Base-by-base conservation (phyloP, 2,888 invertebrate genomes). In the Mycalesis mineus region DNA sequence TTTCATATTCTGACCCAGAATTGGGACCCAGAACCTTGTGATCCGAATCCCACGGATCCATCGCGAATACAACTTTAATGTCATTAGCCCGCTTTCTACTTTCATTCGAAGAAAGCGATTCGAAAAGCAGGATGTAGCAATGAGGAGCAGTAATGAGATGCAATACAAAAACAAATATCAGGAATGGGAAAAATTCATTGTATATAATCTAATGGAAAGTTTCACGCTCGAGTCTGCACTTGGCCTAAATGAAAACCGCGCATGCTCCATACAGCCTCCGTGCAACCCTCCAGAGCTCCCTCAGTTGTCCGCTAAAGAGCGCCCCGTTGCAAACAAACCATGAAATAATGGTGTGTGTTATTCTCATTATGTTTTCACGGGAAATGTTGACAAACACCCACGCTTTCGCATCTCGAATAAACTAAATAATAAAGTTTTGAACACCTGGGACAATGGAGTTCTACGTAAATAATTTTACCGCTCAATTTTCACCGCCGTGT, bases 261-360 rank as follows among this genome's bases (percentile, higher is more conserved):
- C 85, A 81, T 78, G 85, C 84, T 82, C 74, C 44, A 50, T 47
- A 71, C 85, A 84, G 83, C 77, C 67, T 84, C 85, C 73, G 65
- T 60, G 66, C 69, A 66, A 68, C 62, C 58, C 62, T 65, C 62
- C 62, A 53, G 62, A 56, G 42, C 53, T 55, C 62, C 40, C 29
- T 42, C 42, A 52, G 52, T 52, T 33, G 42, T 17, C 31, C 42
- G 33, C 52, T 42, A 33, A 52, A 33, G 29, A 41, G 31, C 52
- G 42, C 28, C 14, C 42, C 52, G 51, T 41, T 37, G 40, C 52
- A 22, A 51, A 42, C 33, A 3, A 33, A 42, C 33, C 17, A 33
- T 41, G 8, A 41, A 41, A 42, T 42, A 42, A 42, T 42, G 52
- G 17, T 33, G 42, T 33, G 33, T 29, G 50, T 15, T 31, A 52